These are phyloP conservation scores for Chironomus riparius DNA, from an alignment of 2,888 invertebrate species.

Conservation along the genomic window DNA sequence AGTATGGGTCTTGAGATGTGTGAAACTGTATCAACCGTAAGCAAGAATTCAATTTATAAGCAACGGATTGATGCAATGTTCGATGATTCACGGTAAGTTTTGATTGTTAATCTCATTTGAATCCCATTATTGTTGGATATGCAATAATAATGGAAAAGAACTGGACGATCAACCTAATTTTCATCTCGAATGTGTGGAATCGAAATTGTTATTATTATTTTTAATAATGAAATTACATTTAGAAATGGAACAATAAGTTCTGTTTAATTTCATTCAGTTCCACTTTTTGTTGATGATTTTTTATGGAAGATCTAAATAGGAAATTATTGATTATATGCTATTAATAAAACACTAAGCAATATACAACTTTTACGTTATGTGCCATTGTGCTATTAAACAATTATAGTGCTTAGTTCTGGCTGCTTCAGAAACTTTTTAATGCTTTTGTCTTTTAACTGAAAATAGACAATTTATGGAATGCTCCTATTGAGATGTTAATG, in stretches of 20 bases:
- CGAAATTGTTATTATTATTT: background rate
- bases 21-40: conserved; percentile 41
- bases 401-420: no score
- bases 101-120: background rate
- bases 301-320: no score
- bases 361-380: no score
- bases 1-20: conserved; percentile 39
- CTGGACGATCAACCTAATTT: background rate
- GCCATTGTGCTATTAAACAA: no score
- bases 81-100: conserved; percentile 53
- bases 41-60: conserved; percentile 61
- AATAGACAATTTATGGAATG: no score
- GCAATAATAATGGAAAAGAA: background rate
- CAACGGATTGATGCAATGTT: conserved; percentile 81
- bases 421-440: no score
- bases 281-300: no score
- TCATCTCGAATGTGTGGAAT: background rate
- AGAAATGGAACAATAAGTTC: background rate
- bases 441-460: no score
- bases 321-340: no score
- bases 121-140: background rate
- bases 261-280: background rate
- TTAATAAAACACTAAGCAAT: no score
- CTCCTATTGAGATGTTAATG: no score
- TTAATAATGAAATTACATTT: background rate